Evolutionary conservation across 2,888 invertebrate species (phyloP).

Genomic region (Zelleria hepariella): DNA sequence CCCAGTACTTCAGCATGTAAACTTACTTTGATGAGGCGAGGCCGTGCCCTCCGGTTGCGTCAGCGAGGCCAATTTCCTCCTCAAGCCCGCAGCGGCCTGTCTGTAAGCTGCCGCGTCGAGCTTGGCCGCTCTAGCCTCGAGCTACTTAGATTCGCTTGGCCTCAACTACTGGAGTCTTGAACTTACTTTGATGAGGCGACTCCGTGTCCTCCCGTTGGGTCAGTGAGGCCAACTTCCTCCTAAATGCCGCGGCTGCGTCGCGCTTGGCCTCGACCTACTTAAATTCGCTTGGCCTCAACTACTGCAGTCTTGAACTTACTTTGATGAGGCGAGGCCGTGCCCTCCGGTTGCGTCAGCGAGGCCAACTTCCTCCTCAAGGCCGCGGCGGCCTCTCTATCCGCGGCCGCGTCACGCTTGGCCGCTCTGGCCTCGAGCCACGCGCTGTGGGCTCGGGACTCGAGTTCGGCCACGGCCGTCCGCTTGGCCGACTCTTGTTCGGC

Average conservation of each 20-base stretch:
- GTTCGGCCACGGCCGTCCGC: constrained; percentile 78
- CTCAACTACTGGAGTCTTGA: no score
- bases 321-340: constrained; percentile 33
- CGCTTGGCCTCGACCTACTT: neutral
- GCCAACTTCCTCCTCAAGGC: constrained; percentile 48
- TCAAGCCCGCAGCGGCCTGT: constrained; percentile 48
- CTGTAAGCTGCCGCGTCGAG: constrained; percentile 83
- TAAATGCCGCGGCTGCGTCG: neutral
- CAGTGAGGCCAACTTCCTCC: neutral
- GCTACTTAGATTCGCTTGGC: no score
- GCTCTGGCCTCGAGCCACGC: constrained; percentile 88
- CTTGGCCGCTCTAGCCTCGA: constrained; percentile 84
- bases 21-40: constrained; percentile 39
- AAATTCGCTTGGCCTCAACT: no score
- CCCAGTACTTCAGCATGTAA: no score
- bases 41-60: constrained; percentile 22
- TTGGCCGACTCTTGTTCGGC: constrained; percentile 84
- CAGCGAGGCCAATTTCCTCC: constrained; percentile 44
- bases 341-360: constrained; percentile 27
- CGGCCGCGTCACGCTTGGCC: constrained; percentile 86
- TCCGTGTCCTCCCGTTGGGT: no score
- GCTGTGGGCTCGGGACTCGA: constrained; percentile 88
- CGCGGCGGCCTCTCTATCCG: constrained; percentile 65
- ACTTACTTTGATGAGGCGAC: no score
- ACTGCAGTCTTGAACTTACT: no score